Evolutionary conservation across 2,888 invertebrate genomes (phyloP).

Genomic region (Gryllus longicercus): DNA sequence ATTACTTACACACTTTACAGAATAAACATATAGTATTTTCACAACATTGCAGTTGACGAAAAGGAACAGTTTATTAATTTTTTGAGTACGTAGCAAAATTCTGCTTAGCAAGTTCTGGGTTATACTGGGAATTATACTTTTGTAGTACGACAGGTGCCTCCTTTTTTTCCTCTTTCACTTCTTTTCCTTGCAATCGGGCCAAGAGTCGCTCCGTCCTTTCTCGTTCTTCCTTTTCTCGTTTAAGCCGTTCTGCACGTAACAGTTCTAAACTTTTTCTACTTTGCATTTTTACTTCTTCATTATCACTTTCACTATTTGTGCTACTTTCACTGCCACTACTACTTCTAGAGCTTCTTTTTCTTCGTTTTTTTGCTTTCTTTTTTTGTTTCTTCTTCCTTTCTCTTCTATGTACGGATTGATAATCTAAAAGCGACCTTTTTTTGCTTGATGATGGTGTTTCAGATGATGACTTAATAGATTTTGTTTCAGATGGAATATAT

Average conservation of each 20-base stretch:
- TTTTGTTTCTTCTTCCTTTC: conserved; percentile 42
- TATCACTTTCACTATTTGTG: conserved; percentile 20
- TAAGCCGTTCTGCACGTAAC: conserved; percentile 72
- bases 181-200: conserved; percentile 61
- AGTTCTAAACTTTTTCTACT: conserved; percentile 52
- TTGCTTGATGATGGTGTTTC: neutral
- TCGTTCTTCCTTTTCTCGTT: conserved; percentile 77
- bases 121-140: conserved; percentile 95
- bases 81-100: conserved; percentile 50
- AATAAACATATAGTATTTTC: too few species aligned
- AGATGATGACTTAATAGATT: neutral
- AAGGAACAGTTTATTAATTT: neutral
- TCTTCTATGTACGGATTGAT: conserved; percentile 36
- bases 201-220: conserved; percentile 66
- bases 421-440: conserved; percentile 31
- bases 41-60: too few species aligned
- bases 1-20: too few species aligned
- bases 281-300: conserved; percentile 22
- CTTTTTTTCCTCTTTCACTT: conserved; percentile 42
- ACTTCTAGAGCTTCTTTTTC: conserved; percentile 42
- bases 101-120: conserved; percentile 84
- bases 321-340: conserved; percentile 31
- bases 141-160: conserved; percentile 55
- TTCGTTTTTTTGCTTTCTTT: conserved; percentile 45
- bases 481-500: conserved; percentile 46